phyloP scores from a whole-genome alignment of 2,113 vertebrate genomes.

The Crypturellus undulatus region DNA sequence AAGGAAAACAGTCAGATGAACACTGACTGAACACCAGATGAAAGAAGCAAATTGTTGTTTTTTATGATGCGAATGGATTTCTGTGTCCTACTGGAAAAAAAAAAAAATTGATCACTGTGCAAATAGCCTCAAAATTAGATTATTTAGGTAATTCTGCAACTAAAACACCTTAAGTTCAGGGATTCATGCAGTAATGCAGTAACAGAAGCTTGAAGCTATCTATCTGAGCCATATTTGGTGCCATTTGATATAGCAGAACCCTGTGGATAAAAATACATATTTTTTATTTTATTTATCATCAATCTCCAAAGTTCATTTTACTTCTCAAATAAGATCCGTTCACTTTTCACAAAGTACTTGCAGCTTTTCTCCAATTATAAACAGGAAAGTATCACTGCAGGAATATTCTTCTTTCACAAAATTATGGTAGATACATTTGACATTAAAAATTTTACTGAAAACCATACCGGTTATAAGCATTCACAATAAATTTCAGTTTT shows the following conservation, averaged over 20 bases:
- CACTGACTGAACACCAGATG: neutral
- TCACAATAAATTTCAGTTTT: neutral
- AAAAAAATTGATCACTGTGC: neutral
- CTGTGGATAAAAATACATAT: neutral
- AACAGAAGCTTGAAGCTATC: neutral
- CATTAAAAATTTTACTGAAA: neutral
- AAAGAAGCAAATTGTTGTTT: neutral
- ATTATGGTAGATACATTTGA: neutral
- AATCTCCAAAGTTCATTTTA: neutral
- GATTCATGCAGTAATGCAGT: neutral
- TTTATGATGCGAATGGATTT: neutral
- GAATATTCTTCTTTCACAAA: neutral
- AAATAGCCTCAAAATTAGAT: neutral
- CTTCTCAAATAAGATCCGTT: neutral
- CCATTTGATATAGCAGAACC: neutral
- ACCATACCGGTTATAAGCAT: neutral
- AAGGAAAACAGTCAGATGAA: rapidly evolving
- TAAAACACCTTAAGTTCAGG: neutral
- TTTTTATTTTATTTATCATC: neutral
- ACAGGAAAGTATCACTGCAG: rapidly evolving
- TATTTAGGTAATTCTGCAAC: neutral
- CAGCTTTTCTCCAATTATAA: neutral
- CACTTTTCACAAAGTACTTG: neutral
- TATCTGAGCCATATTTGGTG: neutral
- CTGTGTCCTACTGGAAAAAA: neutral